Evolutionary conservation across 2,113 vertebrate species (phyloP), one percentile per base, ranked within the genome.

Genomic region (Gallinago paraguaiae): DNA sequence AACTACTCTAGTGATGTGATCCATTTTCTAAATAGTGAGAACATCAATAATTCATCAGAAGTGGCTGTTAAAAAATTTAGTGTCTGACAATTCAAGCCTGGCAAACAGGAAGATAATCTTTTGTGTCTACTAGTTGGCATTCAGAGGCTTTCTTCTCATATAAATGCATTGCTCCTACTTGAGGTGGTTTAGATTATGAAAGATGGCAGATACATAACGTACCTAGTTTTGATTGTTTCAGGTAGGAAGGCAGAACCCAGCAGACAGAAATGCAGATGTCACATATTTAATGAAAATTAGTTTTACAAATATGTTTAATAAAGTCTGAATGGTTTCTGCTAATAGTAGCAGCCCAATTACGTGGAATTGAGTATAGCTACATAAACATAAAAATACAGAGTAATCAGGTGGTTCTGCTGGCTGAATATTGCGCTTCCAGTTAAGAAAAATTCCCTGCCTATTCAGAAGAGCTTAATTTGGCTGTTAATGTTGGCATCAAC

Each of bases 21-120:
- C 97, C 97, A 97, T 97, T 98, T 98, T 97, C 97, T 95, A 98
- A 98, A 97, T 97, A 97, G 97, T 50, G 74, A 95, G 88, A 96
- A 89, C 94, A 97, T 98, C 96, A 98, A 98, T 98, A 98, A 98
- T 98, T 98, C 96, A 98, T 96, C 92, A 92, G 96, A 97, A 97
- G 95, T 92, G 96, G 95, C 91, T 97, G 95, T 95, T 98, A 94
- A 98, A 98, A 97, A 97, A 97, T 96, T 97, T 98, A 97, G 91
- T 91, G 94, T 92, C 95, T 98, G 92, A 95, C 97, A 98, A 95
- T 78, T 50, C 17, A 84, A 88, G 90, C 59, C 87, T 92, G 61
- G 94, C 70, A 98, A 97, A 96, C 59, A 96, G 85, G 91, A 96
- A 77, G 96, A 96, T 94, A 96, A 98, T 97, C 93, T 97, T 98